Evolutionary conservation across 1,140 invertebrate species (phyloP).

Genomic region (Caenorhabditis briggsae): DNA sequence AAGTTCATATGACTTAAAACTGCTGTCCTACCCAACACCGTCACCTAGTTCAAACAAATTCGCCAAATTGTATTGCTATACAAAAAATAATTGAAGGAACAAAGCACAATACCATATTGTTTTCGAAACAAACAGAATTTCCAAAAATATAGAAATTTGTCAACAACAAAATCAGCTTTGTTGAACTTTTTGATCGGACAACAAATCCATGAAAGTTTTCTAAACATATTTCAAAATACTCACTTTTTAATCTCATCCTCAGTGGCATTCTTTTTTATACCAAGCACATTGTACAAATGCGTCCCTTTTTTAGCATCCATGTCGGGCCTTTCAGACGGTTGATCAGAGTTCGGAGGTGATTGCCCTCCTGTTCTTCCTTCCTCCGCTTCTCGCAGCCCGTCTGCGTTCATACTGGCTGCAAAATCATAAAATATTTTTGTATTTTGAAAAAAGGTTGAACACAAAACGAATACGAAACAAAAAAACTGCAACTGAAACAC

Average conservation of each 20-base stretch:
- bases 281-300: slow-evolving; percentile 88
- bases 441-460: not conserved
- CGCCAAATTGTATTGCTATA: no score
- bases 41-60: no score
- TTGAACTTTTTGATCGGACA: no score
- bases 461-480: not conserved
- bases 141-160: no score
- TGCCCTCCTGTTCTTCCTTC: slow-evolving; percentile 17
- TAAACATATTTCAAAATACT: slow-evolving; percentile 20
- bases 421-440: not conserved
- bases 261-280: slow-evolving; percentile 85
- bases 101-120: no score
- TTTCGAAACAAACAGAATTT: no score
- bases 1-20: no score
- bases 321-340: not conserved
- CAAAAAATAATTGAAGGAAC: no score
- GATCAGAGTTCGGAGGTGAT: not conserved
- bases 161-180: no score
- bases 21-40: no score
- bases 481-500: not conserved
- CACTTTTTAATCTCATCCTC: slow-evolving; percentile 93
- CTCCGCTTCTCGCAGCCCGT: slow-evolving; percentile 33
- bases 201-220: no score
- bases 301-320: slow-evolving; percentile 51
- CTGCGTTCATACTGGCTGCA: slow-evolving; percentile 1